phyloP scores from a whole-genome alignment of 2,888 invertebrate species.

The Mythimna vitellina region DNA sequence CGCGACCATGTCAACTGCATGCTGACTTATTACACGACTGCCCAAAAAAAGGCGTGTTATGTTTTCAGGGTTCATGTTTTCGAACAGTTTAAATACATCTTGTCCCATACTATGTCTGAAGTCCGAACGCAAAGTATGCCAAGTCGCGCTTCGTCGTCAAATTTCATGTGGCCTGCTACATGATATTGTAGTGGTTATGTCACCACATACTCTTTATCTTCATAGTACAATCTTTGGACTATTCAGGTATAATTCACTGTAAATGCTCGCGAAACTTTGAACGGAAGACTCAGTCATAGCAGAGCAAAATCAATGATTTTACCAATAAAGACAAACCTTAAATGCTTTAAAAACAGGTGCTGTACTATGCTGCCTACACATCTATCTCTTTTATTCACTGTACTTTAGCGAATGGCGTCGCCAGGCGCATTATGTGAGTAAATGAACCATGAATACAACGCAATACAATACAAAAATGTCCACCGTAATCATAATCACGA shows the following conservation, averaged over 20 bases:
- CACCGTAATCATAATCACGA: constrained; percentile 28
- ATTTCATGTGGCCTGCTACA: neutral
- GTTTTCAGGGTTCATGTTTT: too few relatives aligned
- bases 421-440: constrained; percentile 14
- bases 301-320: neutral
- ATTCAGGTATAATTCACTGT: neutral
- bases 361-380: neutral
- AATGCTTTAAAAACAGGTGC: neutral
- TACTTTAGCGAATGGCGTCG: constrained; percentile 22
- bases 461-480: constrained; percentile 22
- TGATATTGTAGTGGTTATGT: neutral
- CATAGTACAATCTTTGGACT: neutral
- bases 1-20: neutral
- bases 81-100: too few relatives aligned
- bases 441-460: constrained; percentile 40
- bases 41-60: too few relatives aligned
- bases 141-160: too few relatives aligned
- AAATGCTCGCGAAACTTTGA: neutral
- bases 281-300: neutral
- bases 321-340: neutral
- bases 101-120: too few relatives aligned
- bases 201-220: too few relatives aligned
- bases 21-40: too few relatives aligned
- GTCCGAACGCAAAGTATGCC: too few relatives aligned
- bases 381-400: neutral